Conservation (phyloP, 2,113 vertebrate species). For the Ictalurus furcatus region DNA sequence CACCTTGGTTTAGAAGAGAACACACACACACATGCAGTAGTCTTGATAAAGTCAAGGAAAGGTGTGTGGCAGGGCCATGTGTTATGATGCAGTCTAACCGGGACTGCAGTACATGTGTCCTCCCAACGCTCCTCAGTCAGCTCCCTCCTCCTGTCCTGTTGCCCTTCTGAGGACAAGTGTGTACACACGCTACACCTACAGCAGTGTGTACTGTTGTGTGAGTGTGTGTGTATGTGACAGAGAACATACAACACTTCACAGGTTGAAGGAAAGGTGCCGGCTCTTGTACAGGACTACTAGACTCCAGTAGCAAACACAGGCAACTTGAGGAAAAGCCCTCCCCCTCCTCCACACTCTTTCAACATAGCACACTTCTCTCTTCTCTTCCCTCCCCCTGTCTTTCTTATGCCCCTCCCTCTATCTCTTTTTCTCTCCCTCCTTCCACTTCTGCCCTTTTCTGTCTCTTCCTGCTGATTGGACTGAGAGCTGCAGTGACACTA, state of each 20-base stretch:
- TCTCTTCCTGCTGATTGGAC: slow-evolving; percentile 48
- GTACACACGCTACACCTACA: slow-evolving; percentile 36
- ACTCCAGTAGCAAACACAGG: slow-evolving; percentile 53
- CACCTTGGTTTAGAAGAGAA: slow-evolving; percentile 39
- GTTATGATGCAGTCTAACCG: slow-evolving; percentile 55
- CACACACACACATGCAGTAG: slow-evolving; percentile 53
- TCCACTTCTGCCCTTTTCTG: slow-evolving; percentile 52
- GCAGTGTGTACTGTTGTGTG: slow-evolving; percentile 46
- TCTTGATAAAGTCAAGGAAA: slow-evolving; percentile 21
- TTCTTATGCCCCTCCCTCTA: slow-evolving; percentile 32
- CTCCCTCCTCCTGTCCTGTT: slow-evolving; percentile 55
- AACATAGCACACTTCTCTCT: slow-evolving; percentile 51
- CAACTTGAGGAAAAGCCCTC: slow-evolving; percentile 63
- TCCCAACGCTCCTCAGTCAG: slow-evolving; percentile 41
- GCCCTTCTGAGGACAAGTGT: slow-evolving; percentile 55
- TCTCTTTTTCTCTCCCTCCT: slow-evolving; percentile 43
- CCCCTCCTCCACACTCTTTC: slow-evolving; percentile 65
- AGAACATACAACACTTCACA: slow-evolving; percentile 41
- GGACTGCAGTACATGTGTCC: slow-evolving; percentile 68
- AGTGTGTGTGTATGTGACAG: background rate
- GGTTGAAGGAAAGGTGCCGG: slow-evolving; percentile 33
- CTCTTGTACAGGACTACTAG: slow-evolving; percentile 3
- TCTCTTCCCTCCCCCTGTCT: slow-evolving; percentile 45
- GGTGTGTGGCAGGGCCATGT: slow-evolving; percentile 43
- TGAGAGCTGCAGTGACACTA: slow-evolving; percentile 55